Percentiles rank a stretch among this genome's conserved stretches.
Evolutionary conservation across 2,797 vertebrate species (phyloP).

Genomic region (Syngnathus rostellatus): DNA sequence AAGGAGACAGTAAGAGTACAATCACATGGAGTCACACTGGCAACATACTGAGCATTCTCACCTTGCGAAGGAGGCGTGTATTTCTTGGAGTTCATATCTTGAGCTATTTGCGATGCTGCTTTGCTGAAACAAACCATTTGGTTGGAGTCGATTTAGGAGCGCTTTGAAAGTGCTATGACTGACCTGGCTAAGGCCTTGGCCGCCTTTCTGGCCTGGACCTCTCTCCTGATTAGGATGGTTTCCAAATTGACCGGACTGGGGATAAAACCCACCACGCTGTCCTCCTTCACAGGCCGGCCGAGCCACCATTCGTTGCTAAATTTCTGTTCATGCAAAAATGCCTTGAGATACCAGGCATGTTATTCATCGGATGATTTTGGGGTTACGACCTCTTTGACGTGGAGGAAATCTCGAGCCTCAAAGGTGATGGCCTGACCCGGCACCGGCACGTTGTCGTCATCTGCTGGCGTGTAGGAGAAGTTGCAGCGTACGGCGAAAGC

Average conservation of each 20-base stretch:
- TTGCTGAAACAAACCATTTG: conserved; percentile 71
- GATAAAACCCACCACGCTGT: conserved; percentile 95
- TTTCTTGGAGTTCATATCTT: conserved; percentile 93
- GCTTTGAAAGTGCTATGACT: conserved; percentile 2
- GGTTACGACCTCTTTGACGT: conserved; percentile 88
- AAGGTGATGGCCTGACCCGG: conserved; percentile 93
- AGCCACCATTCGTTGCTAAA: conserved; percentile 99
- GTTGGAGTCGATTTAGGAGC: conserved; percentile 11
- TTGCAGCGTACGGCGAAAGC: conserved; percentile 97
- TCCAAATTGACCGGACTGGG: conserved; percentile 98
- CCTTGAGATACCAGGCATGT: no score
- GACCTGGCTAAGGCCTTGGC: conserved; percentile 81
- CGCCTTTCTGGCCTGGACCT: conserved; percentile 94
- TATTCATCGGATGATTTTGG: no score
- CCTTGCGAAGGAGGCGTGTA: conserved; percentile 92
- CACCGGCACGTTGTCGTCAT: conserved; percentile 92
- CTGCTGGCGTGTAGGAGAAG: conserved; percentile 90
- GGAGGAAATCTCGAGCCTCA: conserved; percentile 95
- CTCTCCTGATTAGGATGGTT: conserved; percentile 92
- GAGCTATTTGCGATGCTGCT: conserved; percentile 80
- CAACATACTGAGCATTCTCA: conserved; percentile 53
- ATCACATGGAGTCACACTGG: not conserved
- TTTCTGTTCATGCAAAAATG: conserved; percentile 67
- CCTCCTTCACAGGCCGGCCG: conserved; percentile 92
- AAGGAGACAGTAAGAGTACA: conserved; percentile 39